Conservation (phyloP, 2,888 invertebrate genomes). For the Dorcus hopei region DNA sequence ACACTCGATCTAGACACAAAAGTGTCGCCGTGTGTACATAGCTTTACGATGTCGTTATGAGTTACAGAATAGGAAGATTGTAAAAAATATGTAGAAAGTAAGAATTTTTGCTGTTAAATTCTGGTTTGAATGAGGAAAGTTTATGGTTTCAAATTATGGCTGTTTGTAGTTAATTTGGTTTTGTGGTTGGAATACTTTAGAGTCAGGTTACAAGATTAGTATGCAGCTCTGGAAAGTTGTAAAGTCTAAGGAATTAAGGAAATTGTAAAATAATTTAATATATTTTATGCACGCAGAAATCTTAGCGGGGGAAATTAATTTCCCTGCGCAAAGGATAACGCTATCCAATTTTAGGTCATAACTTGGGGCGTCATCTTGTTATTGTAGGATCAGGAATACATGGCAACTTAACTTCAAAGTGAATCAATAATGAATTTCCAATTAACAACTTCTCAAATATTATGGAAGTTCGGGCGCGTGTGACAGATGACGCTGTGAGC, state of each 20-base stretch:
- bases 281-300: constrained; percentile 13
- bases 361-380: neutral
- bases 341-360: constrained; percentile 2
- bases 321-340: constrained; percentile 4
- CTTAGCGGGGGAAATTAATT: constrained; percentile 11
- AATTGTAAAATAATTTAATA: constrained; percentile 13
- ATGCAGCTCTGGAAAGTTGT: constrained; percentile 15
- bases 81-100: no score
- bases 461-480: neutral
- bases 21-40: no score
- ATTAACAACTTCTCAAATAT: constrained; percentile 8
- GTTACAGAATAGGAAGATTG: no score
- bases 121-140: no score
- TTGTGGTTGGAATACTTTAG: neutral
- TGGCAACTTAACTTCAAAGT: neutral
- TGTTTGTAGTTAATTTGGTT: neutral
- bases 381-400: neutral
- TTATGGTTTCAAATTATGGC: no score
- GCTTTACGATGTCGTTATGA: no score
- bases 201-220: neutral
- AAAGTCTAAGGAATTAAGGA: constrained; percentile 15
- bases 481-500: constrained; percentile 15
- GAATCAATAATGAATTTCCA: constrained; percentile 8
- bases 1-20: no score
- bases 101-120: no score